Evolutionary conservation across 2,888 invertebrate species (phyloP).

Genomic region (Macroteleia sp.): DNA sequence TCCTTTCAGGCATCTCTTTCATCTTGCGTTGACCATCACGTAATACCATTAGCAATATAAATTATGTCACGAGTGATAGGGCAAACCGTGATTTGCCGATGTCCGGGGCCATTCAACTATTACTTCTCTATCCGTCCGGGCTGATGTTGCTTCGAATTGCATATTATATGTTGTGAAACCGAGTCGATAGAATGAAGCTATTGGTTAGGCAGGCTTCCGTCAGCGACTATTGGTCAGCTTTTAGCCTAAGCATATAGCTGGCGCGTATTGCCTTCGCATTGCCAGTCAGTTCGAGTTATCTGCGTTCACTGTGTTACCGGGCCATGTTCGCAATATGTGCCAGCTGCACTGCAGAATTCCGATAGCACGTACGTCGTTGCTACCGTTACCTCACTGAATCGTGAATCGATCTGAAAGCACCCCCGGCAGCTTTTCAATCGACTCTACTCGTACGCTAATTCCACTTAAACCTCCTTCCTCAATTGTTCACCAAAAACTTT

Average conservation of each 20-base stretch:
- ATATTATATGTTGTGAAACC: constrained; percentile 44
- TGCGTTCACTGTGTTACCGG: constrained; percentile 79
- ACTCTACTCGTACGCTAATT: constrained; percentile 55
- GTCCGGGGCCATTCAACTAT: constrained; percentile 50
- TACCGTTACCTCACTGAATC: constrained; percentile 68
- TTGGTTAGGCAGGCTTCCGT: constrained; percentile 65
- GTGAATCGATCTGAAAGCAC: constrained; percentile 64
- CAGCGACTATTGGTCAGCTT: constrained; percentile 75
- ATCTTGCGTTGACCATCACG: constrained; percentile 29
- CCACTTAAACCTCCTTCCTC: constrained; percentile 47
- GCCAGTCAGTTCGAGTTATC: constrained; percentile 82
- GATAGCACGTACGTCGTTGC: constrained; percentile 75
- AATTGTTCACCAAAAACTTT: constrained; percentile 45
- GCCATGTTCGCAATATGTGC: constrained; percentile 68
- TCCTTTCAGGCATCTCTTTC: constrained; percentile 36
- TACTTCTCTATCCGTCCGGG: constrained; percentile 45
- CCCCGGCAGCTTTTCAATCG: constrained; percentile 54
- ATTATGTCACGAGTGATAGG: constrained; percentile 44
- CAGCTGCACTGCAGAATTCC: constrained; percentile 80
- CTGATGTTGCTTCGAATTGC: constrained; percentile 48
- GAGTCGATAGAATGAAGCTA: constrained; percentile 46
- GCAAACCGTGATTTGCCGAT: constrained; percentile 37
- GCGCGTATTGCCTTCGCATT: constrained; percentile 70
- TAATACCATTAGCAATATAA: constrained; percentile 50
- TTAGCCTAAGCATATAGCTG: constrained; percentile 71